These are phyloP conservation scores for Gonioctena quinquepunctata DNA, from an alignment of 1,140 invertebrate species.

Conservation along the genomic window DNA sequence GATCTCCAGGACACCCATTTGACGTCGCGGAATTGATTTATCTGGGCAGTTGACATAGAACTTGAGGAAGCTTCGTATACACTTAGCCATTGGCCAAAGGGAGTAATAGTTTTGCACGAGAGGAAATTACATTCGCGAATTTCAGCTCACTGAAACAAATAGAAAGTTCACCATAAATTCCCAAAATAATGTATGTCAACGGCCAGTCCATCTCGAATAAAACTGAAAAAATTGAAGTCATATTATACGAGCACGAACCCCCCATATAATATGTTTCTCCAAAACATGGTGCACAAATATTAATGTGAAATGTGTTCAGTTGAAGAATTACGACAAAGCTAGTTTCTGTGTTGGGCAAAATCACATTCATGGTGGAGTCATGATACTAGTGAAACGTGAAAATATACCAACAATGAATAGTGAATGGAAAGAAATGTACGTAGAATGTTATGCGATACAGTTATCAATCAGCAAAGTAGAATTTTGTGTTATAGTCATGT, in stretches of 20 bases:
- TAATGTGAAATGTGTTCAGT: neutral
- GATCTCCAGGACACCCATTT: neutral
- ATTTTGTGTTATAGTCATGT: no score
- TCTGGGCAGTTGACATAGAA: neutral
- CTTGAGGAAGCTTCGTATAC: neutral
- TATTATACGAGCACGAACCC: neutral
- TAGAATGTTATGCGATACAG: constrained; percentile 8
- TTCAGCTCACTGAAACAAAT: neutral
- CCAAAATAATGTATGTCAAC: neutral
- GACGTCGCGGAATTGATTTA: neutral
- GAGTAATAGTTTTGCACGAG: neutral
- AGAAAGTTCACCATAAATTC: neutral
- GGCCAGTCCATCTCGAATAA: neutral
- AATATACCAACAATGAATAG: neutral
- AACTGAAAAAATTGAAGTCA: neutral
- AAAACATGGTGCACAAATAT: neutral
- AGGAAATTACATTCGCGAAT: neutral
- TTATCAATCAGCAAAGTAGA: no score
- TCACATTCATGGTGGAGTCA: neutral
- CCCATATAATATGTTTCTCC: neutral
- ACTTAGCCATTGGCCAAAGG: constrained; percentile 3
- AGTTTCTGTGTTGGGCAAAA: neutral
- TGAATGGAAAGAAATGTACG: neutral
- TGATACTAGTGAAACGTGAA: neutral
- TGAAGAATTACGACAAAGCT: neutral